Evolutionary conservation across 1,140 invertebrate genomes (phyloP).

Genomic region (Popillia japonica): DNA sequence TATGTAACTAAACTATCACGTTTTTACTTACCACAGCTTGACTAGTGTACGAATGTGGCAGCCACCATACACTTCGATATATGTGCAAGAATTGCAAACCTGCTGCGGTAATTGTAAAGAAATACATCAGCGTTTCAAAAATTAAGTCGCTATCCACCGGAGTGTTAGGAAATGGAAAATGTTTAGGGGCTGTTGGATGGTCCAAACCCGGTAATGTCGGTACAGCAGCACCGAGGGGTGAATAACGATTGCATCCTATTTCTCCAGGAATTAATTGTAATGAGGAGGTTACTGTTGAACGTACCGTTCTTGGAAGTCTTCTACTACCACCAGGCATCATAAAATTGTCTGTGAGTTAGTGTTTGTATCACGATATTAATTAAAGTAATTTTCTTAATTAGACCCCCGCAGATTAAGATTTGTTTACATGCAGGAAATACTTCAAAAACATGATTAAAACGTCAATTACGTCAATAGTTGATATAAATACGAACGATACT

Average conservation of each 20-base stretch:
- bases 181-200: constrained; percentile 69
- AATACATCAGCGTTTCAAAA: constrained; percentile 88
- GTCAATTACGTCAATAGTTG: no score
- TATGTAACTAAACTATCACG: constrained; percentile 21
- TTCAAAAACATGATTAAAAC: background rate
- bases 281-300: constrained; percentile 44
- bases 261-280: constrained; percentile 46
- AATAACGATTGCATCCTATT: constrained; percentile 46
- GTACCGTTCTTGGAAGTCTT: constrained; percentile 48
- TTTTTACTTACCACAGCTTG: constrained; percentile 82
- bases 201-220: constrained; percentile 53
- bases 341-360: background rate
- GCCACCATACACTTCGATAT: constrained; percentile 97
- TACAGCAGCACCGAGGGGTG: constrained; percentile 44
- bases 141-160: constrained; percentile 83
- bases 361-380: background rate
- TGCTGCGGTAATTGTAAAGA: constrained; percentile 78
- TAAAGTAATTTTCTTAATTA: background rate
- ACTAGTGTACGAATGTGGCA: constrained; percentile 88
- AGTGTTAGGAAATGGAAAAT: constrained; percentile 86
- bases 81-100: constrained; percentile 92
- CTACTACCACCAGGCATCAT: constrained; percentile 50
- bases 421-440: constrained; percentile 10
- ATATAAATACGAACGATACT: no score
- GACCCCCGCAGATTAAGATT: background rate